Conservation (phyloP, 1,140 invertebrate genomes). For the Trichonephila clavata region DNA sequence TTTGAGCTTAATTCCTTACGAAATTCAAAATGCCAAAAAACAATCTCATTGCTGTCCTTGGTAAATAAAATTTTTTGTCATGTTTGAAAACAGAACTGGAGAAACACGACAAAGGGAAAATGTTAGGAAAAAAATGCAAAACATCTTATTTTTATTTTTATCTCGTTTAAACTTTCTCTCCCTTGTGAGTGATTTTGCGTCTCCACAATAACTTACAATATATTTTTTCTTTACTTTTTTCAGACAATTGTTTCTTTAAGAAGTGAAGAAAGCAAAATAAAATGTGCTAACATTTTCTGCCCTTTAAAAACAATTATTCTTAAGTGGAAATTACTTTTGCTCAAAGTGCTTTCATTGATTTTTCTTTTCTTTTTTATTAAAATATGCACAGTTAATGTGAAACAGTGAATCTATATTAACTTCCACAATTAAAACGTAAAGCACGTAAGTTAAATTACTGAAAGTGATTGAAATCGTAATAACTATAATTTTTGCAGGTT, state of each 20-base stretch:
- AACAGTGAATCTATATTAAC: background rate
- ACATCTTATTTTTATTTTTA: constrained; percentile 28
- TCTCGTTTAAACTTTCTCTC: constrained; percentile 34
- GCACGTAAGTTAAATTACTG: too few species aligned
- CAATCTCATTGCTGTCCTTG: too few species aligned
- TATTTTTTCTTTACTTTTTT: background rate
- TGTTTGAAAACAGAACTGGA: too few species aligned
- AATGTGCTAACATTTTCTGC: constrained; percentile 42
- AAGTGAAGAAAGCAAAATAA: constrained; percentile 19
- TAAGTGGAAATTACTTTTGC: constrained; percentile 49
- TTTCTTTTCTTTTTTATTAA: background rate
- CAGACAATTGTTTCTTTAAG: constrained; percentile 1
- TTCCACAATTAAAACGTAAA: background rate
- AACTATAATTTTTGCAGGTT: too few species aligned
- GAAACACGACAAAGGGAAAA: too few species aligned
- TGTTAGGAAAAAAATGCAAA: too few species aligned
- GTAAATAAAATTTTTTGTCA: too few species aligned
- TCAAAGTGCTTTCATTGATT: constrained; percentile 21
- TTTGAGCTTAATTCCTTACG: too few species aligned
- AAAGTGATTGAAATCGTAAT: too few species aligned
- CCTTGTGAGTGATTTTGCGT: constrained; percentile 22
- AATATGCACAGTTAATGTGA: background rate
- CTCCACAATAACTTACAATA: background rate
- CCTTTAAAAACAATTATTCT: constrained; percentile 48
- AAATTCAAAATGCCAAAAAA: too few species aligned